These are phyloP conservation scores for Xanthorhoe spadicearia DNA, from an alignment of 2,888 invertebrate genomes.

Conservation along the genomic window DNA sequence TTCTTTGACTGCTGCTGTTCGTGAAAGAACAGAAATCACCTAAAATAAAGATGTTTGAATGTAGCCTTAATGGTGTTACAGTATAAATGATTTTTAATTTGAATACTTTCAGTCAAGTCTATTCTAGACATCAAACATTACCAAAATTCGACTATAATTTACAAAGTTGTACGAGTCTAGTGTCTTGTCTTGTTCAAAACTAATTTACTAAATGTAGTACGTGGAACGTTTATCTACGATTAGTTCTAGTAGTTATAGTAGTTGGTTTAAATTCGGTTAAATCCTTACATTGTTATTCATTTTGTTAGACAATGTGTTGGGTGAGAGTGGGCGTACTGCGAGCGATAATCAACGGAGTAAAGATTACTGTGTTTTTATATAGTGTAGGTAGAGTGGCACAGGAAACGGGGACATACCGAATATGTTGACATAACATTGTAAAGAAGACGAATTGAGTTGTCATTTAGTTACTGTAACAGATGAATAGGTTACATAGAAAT, in stretches of 20 bases:
- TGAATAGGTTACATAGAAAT: too few relatives aligned
- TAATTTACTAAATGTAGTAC: slow-evolving; percentile 18
- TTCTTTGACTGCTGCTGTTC: too few relatives aligned
- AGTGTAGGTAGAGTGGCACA: not conserved
- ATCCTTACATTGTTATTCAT: slow-evolving; percentile 31
- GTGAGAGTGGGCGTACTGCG: slow-evolving; percentile 8
- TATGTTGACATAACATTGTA: not conserved
- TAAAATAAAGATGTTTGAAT: too few relatives aligned
- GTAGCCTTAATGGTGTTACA: too few relatives aligned
- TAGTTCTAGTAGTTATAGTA: slow-evolving; percentile 18
- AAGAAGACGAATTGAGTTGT: too few relatives aligned
- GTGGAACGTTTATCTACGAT: slow-evolving; percentile 26
- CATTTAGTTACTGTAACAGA: too few relatives aligned
- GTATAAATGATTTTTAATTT: too few relatives aligned
- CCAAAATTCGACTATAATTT: not conserved
- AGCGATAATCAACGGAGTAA: slow-evolving; percentile 5
- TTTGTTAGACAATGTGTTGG: slow-evolving; percentile 12
- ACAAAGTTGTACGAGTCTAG: slow-evolving; percentile 8
- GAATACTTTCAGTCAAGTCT: too few relatives aligned
- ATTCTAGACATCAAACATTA: too few relatives aligned
- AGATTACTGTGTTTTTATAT: not conserved
- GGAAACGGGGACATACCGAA: not conserved
- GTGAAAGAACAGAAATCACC: too few relatives aligned
- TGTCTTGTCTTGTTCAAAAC: slow-evolving; percentile 6
- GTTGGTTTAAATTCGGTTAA: slow-evolving; percentile 26